Evolutionary conservation across 2,797 vertebrate genomes (phyloP), one percentile per base, ranked within the genome.

Genomic region (Pseudocheirus occidentalis): DNA sequence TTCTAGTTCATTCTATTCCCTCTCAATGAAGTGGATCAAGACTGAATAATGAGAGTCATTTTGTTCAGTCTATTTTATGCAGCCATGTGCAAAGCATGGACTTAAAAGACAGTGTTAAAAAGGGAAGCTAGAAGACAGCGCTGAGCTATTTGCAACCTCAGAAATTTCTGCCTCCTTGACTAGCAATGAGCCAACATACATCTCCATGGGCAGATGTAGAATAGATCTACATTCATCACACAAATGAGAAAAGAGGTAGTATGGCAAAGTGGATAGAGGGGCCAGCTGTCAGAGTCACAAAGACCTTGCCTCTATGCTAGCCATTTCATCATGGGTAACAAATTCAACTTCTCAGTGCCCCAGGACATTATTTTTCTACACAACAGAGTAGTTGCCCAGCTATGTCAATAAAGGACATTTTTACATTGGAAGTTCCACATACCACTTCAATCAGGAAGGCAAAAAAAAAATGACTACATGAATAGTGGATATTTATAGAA

Each of bases 51-150:
- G 73, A 66, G 91, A 50, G 55, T 34, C 46, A 11, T 66, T 94
- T 92, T 55, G 55, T 58, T 91, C 31, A 16, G 34, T 95, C 53
- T 92, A 9, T 91, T 91, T 91, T 92, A 92, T 58, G 11, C 55
- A 92, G n/a, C 54, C 40, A 27, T 40, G 28, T 81, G 34, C 53
- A 94, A 87, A 95, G 55, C 55, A 53, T 59, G 55, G 31, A 89
- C 29, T 89, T 14, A 31, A 81, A 92, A 62, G 91, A 54, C 7
- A 50, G 31, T 7, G 18, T 54, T 73, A 28, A 54, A 93, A 89
- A 91, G 28, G 10, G 59, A 90, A 29, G 40, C 66, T 14, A 57
- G 92, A 87, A 46, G 40, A 21, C 73, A 87, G 40, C 46, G 21
- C 24, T 87, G 73, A 50, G 24, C 9, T 87, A 87, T 87, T 87